Evolutionary conservation across 2,113 vertebrate genomes (phyloP), one percentile per base, ranked within the genome.

Genomic region (Larimichthys crocea): DNA sequence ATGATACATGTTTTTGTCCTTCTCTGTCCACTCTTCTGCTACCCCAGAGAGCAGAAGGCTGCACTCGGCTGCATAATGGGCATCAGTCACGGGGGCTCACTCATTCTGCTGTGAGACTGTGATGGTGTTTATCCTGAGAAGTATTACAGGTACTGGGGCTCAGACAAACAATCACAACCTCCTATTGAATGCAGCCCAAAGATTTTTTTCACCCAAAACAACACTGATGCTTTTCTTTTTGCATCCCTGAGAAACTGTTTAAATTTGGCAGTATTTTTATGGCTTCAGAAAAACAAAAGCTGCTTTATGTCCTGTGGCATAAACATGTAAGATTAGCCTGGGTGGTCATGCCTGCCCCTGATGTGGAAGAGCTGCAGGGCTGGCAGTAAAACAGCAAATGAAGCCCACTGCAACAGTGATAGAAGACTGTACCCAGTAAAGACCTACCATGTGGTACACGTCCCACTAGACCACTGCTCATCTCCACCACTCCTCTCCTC

Each of bases 1-100:
- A 65, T 83, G 68, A 91, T 88, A 46, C 84, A 91, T 89, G 90
- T 74, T 76, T 82, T 88, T 85, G 83, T 83, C 87, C 87, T 89
- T 83, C 52, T 78, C 71, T 83, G 80, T 87, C 80, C 80, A 88
- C 89, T 82, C 52, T n/a, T 70, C 66, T n/a, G 63, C 69, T 70
- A 69, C 80, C 74, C 86, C 49, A 4, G 44, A 75, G 74, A 74
- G 77, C n/a, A 5, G 56, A 76, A 74, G 80, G 80, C 78, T 67
- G 40, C 64, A 70, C 74, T 73, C 63, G 24, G 62, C 70, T 46
- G 26, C 40, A 31, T 70, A 71, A 86, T 70, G 55, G 80, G 20
- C 83, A 70, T 80, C 71, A 56, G 16, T 78, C 68, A 87, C 22
- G 35, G 56, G 57, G 35, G 65, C 42, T 82, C 76, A 62, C 29